Percentiles rank a stretch among this genome's conserved stretches.
Evolutionary conservation across 2,113 vertebrate genomes (phyloP).

Genomic region (Odobenus rosmarus): DNA sequence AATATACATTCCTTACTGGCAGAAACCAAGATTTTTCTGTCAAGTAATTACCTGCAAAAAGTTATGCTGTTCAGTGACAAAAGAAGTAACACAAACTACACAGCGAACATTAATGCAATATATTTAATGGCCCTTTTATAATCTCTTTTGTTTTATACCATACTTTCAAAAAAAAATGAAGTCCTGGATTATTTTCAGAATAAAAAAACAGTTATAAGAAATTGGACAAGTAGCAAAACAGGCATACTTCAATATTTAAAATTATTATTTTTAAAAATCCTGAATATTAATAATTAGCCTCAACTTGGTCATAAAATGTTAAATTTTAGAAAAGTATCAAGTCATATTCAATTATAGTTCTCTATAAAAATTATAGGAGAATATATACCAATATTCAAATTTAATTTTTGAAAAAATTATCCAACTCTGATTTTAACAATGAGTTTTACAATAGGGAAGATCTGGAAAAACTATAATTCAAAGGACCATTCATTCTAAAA

Average conservation of each 20-base stretch:
- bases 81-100: constrained; percentile 10
- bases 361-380: not conserved
- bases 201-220: constrained; percentile 16
- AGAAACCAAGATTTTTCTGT: not conserved
- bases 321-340: not conserved
- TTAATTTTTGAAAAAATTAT: constrained; percentile 23
- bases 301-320: not conserved
- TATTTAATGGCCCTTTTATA: not conserved
- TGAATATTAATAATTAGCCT: constrained; percentile 12
- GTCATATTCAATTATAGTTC: not conserved
- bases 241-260: not conserved
- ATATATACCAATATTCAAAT: not conserved
- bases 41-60: not conserved
- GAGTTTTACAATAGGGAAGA: not conserved
- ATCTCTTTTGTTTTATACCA: constrained; percentile 1
- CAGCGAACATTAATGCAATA: constrained; percentile 34
- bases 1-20: not conserved
- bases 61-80: not conserved
- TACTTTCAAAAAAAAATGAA: not conserved
- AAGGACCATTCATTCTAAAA: not conserved
- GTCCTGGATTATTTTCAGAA: not conserved
- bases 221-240: not conserved
- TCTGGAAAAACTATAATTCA: not conserved
- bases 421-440: not conserved
- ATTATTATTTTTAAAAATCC: not conserved